A percentile compares a stretch with the other conserved stretches of the same genome.
These are phyloP conservation scores for Pipistrellus pygmaeus DNA, from an alignment of 2,797 vertebrate genomes.

Conservation along the genomic window DNA sequence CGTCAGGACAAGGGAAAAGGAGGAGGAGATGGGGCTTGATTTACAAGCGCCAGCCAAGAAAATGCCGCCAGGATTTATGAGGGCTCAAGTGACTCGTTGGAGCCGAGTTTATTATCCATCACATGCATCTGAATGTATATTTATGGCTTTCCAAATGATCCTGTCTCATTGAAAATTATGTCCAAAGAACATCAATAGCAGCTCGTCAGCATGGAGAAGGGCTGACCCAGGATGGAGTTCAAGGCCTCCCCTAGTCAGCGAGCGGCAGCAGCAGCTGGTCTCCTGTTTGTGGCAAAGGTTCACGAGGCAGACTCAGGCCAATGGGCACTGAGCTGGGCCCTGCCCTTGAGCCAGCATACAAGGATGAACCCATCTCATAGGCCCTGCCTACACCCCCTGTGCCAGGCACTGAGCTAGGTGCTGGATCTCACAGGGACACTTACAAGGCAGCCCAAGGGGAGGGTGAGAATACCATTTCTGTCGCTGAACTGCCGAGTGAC, in stretches of 20 bases:
- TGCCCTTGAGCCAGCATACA: fast-evolving
- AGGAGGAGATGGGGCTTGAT: constrained; percentile 82
- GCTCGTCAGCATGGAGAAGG: constrained; percentile 58
- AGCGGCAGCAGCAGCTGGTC: not conserved
- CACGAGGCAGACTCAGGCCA: not conserved
- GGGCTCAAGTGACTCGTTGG: constrained; percentile 79
- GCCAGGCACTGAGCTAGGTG: not conserved
- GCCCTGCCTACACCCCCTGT: not conserved
- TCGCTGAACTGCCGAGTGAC: not conserved
- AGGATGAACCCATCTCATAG: not conserved
- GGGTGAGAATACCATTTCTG: not conserved
- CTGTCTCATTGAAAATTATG: constrained; percentile 64
- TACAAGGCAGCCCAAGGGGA: not conserved
- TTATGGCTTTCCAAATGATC: constrained; percentile 77
- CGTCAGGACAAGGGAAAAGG: constrained; percentile 45
- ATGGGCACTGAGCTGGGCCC: fast-evolving
- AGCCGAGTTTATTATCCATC: constrained; percentile 81
- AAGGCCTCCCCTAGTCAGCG: not conserved
- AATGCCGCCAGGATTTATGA: constrained; percentile 80
- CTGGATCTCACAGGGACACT: not conserved
- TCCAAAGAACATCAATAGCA: constrained; percentile 64
- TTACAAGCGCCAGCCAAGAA: constrained; percentile 76
- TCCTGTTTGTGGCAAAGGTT: not conserved
- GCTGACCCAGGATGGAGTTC: constrained; percentile 28
- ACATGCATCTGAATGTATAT: constrained; percentile 75